A percentile compares a stretch with the other conserved stretches of the same genome.
These are phyloP conservation scores for Acanthopleura granulata DNA, from an alignment of 2,888 invertebrate genomes.

Conservation along the genomic window DNA sequence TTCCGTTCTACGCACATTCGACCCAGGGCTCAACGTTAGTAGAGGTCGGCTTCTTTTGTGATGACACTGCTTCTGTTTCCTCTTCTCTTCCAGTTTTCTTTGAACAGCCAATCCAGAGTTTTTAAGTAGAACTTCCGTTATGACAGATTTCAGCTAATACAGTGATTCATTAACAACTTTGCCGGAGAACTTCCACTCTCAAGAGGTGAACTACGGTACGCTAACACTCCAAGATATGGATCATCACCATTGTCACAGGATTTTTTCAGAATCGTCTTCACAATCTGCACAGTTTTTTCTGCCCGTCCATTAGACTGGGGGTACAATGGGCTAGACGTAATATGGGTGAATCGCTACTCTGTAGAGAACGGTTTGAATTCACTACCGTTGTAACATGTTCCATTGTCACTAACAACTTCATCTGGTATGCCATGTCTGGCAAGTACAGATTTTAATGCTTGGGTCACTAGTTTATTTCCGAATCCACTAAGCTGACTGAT, in stretches of 20 bases:
- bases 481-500: not conserved
- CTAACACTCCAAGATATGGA: not conserved
- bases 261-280: constrained; percentile 30
- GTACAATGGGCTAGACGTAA: not conserved
- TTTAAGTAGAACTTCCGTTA: no score
- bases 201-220: constrained; percentile 14
- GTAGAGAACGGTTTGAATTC: not conserved
- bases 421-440: constrained; percentile 5
- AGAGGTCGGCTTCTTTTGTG: no score
- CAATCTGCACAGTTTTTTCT: constrained; percentile 28
- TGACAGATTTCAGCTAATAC: no score
- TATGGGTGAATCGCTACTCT: not conserved
- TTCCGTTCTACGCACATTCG: no score
- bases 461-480: not conserved
- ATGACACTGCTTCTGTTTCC: no score
- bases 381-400: not conserved
- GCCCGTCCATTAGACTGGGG: constrained; percentile 13
- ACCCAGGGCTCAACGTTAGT: no score
- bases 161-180: not conserved
- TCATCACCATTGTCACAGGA: constrained; percentile 6
- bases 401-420: not conserved
- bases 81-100: no score
- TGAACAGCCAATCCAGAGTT: no score
- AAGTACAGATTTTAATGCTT: not conserved
- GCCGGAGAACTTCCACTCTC: not conserved